phyloP scores from a whole-genome alignment of 1,140 invertebrate genomes.

The Eumaeus atala region DNA sequence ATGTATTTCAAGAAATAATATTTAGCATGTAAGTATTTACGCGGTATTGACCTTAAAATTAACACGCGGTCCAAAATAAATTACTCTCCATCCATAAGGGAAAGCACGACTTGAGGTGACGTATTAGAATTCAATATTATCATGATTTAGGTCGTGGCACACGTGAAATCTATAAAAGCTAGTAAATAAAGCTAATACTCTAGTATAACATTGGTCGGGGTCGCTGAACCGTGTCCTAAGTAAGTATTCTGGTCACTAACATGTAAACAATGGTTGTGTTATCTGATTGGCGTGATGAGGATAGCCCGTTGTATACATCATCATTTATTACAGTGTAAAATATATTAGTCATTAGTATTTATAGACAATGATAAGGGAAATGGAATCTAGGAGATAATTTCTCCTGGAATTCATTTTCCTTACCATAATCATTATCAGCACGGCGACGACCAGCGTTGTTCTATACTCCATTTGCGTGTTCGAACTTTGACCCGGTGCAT shows the following conservation, averaged over 20 bases:
- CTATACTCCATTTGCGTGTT: too few relatives aligned
- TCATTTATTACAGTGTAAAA: too few relatives aligned
- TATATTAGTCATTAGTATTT: too few relatives aligned
- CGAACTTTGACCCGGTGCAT: too few relatives aligned
- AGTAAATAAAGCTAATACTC: background rate
- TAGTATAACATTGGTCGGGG: background rate
- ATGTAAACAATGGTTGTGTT: background rate
- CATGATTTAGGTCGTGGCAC: background rate
- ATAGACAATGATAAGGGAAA: too few relatives aligned
- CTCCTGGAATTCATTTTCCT: too few relatives aligned
- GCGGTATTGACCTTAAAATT: background rate
- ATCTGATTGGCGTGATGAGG: too few relatives aligned
- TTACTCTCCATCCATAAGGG: background rate
- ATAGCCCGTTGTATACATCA: too few relatives aligned
- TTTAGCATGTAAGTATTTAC: slow-evolving; percentile 1
- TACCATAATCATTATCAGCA: too few relatives aligned
- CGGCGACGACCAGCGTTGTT: too few relatives aligned
- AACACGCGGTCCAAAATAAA: background rate
- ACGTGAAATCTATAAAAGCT: slow-evolving; percentile 1
- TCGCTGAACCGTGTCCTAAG: background rate
- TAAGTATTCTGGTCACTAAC: background rate
- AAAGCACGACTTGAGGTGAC: background rate
- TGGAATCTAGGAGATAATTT: too few relatives aligned
- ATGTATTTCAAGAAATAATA: background rate
- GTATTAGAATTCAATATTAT: background rate